Conservation (phyloP, 2,113 vertebrate genomes). For the Meleagris gallopavo region DNA sequence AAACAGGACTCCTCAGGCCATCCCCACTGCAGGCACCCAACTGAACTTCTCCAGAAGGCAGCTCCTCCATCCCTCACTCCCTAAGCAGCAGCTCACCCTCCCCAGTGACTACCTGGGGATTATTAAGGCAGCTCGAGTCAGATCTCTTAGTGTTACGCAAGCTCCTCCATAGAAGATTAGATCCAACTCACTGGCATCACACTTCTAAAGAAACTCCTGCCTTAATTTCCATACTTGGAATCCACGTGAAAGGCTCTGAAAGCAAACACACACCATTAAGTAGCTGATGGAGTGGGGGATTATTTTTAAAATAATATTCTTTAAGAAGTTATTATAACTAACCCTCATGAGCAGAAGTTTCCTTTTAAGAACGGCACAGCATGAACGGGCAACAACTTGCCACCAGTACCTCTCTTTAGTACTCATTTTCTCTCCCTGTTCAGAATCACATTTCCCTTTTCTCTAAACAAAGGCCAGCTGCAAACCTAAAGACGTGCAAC, state of each 20-base stretch:
- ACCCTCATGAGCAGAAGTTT: background rate
- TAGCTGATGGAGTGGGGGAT: background rate
- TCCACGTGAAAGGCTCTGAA: background rate
- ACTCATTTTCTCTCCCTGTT: accelerated
- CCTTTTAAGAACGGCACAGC: background rate
- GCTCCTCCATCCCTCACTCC: background rate
- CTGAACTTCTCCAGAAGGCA: background rate
- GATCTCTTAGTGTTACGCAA: background rate
- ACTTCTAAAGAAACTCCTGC: background rate
- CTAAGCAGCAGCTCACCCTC: background rate
- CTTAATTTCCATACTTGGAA: background rate
- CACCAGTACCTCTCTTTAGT: background rate
- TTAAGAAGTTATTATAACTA: background rate
- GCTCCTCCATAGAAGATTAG: background rate
- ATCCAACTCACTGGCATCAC: background rate
- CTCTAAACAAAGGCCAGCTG: background rate
- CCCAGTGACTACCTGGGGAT: background rate
- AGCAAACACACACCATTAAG: background rate
- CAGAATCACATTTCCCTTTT: background rate
- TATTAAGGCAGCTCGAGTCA: background rate
- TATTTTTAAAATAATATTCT: background rate
- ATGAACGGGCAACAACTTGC: background rate
- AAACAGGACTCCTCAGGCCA: background rate
- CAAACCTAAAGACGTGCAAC: background rate
- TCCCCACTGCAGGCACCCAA: background rate